Base-by-base conservation (phyloP, 2,113 vertebrate species). In the Eurypyga helias region DNA sequence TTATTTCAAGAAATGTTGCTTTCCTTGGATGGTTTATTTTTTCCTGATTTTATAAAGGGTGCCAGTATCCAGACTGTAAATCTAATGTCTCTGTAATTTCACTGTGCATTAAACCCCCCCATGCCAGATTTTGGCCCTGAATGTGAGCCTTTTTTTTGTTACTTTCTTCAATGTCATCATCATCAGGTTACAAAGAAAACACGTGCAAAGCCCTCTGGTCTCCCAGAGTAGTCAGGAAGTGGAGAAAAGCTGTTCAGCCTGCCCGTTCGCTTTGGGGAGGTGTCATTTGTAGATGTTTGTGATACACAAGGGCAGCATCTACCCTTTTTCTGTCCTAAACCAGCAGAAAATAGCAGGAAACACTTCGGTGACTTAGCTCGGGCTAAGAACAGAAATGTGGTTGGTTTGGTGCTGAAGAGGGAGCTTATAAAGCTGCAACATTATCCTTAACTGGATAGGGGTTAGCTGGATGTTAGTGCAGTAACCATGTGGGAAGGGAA, bases 381-480 rank as follows among this genome's bases (percentile, higher is more conserved):
- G 41, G 58, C n/a, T 38, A 9, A 93, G 75, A 77, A 78, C 49
- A 77, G 82, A 43, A 83, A 26, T 1, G 3, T 45, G 34, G 9
- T 55, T 45, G 55, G 52, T 81, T 90, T 19, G 54, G 26, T 81
- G 79, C 8, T 1, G 0, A 81, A 60, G 64, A 81, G 26, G 36
- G 48, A 94, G 81, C 48, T 89, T 61, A 21, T n/a, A 57, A 75
- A 82, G 83, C 92, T 88, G 46, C 54, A 64, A 9, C 31, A 7
- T 85, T 88, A 80, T 84, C 82, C 61, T 66, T 49, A 77, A 48
- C 45, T 69, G 79, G 84, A 21, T 71, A 23, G 61, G 78, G 49
- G 83, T 93, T 70, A 75, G 67, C 71, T 85, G 48, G 65, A 15
- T 62, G 89, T 64, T 92, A 89, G 79, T 88, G 95, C 96, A 95